phyloP scores from a whole-genome alignment of 2,113 vertebrate genomes.

The Atrichornis clamosus region DNA sequence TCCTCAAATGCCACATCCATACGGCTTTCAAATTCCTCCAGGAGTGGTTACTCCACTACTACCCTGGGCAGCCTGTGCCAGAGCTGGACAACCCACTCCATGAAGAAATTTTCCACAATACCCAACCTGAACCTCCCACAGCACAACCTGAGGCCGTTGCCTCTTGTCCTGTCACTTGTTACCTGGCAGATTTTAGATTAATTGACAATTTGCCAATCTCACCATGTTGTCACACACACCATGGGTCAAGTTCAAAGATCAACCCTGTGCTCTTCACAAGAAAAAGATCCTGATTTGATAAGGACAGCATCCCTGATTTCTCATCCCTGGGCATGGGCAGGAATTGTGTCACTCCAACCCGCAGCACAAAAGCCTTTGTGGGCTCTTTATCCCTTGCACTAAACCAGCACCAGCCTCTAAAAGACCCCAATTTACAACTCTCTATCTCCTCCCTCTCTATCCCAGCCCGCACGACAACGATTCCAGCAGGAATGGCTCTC shows the following conservation, averaged over 20 bases:
- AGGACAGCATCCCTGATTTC: neutral
- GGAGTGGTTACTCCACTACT: neutral
- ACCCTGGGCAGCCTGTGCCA: neutral
- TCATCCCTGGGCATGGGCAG: neutral
- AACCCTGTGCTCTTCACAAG: neutral
- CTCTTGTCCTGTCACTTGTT: neutral
- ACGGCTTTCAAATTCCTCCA: neutral
- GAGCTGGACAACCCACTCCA: neutral
- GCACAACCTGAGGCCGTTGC: neutral
- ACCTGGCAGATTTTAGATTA: neutral
- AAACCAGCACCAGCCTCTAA: neutral
- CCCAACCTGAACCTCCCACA: neutral
- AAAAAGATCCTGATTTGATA: neutral
- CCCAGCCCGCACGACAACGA: rapidly evolving
- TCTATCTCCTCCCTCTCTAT: neutral
- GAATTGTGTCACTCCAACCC: neutral
- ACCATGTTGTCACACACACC: rapidly evolving
- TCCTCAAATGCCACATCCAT: neutral
- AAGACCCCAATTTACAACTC: neutral
- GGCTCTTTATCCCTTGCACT: neutral
- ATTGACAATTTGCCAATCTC: neutral
- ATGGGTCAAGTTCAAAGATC: neutral
- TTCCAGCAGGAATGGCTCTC: neutral
- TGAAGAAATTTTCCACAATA: neutral
- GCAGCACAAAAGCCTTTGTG: neutral